A percentile compares a stretch with the other conserved stretches of the same genome.
phyloP scores from a whole-genome alignment of 2,888 invertebrate genomes.

The Melitaea athalia region DNA sequence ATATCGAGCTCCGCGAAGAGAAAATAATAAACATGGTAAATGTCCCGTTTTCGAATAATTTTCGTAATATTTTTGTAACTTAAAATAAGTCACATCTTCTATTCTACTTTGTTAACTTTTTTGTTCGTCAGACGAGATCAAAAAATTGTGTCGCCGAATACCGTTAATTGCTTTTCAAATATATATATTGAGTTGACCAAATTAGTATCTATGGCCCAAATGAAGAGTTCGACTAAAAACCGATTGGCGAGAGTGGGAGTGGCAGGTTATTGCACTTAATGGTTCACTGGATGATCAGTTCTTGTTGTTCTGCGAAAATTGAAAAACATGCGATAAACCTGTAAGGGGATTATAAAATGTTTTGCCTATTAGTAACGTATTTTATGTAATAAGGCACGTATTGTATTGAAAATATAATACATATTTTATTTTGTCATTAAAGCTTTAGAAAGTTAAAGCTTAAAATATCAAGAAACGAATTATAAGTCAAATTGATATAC shows the following conservation, averaged over 20 bases:
- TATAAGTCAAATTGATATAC: too few species aligned
- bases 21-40: too few species aligned
- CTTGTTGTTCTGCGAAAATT: conserved; percentile 45
- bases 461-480: too few species aligned
- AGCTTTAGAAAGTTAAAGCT: too few species aligned
- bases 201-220: conserved; percentile 27
- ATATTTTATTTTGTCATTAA: too few species aligned
- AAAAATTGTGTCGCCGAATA: conserved; percentile 16
- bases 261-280: conserved; percentile 39
- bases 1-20: too few species aligned
- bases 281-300: conserved; percentile 39
- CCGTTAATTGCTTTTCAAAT: conserved; percentile 27
- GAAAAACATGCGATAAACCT: neutral
- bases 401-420: too few species aligned
- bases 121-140: conserved; percentile 4
- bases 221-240: conserved; percentile 30
- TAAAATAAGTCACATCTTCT: conserved; percentile 1
- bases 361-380: neutral
- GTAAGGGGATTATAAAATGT: neutral
- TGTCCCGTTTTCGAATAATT: too few species aligned
- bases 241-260: conserved; percentile 31
- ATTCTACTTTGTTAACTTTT: conserved; percentile 4
- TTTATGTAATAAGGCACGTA: too few species aligned
- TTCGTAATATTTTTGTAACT: neutral
- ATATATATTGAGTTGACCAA: conserved; percentile 22